Evolutionary conservation across 1,140 invertebrate species (phyloP).

Genomic region (Conus ventricosus): DNA sequence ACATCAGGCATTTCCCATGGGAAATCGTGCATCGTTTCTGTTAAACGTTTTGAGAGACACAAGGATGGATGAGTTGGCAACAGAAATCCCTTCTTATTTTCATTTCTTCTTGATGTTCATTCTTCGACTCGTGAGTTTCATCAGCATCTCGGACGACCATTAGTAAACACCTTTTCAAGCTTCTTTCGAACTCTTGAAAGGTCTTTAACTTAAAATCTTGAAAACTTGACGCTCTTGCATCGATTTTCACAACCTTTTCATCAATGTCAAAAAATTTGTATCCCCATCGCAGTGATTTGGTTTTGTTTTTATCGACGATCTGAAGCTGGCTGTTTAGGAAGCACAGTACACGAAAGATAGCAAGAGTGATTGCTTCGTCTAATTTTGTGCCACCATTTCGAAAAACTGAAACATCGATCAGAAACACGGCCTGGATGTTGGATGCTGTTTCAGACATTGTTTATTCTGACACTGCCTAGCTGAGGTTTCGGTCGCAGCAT

Average conservation of each 20-base stretch:
- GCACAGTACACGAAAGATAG: constrained; percentile 29
- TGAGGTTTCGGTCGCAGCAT: too few relatives aligned
- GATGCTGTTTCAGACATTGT: constrained; percentile 20
- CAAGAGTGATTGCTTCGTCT: constrained; percentile 18
- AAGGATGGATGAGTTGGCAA: constrained; percentile 32
- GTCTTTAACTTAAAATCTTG: constrained; percentile 59
- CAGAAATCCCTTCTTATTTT: not conserved
- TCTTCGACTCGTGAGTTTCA: not conserved
- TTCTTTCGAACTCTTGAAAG: constrained; percentile 67
- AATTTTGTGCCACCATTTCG: constrained; percentile 13
- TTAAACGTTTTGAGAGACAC: constrained; percentile 50
- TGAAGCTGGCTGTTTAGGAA: constrained; percentile 11
- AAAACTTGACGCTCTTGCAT: constrained; percentile 39
- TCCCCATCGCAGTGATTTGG: constrained; percentile 55
- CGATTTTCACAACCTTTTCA: constrained; percentile 26
- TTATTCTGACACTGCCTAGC: not conserved
- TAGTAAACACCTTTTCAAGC: constrained; percentile 31
- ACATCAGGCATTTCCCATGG: constrained; percentile 62
- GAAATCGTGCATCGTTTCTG: constrained; percentile 59
- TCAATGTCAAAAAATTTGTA: constrained; percentile 61
- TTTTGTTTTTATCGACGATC: not conserved
- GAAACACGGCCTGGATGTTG: constrained; percentile 18
- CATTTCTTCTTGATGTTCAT: not conserved
- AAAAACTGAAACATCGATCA: constrained; percentile 20
- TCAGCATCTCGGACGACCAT: not conserved